Evolutionary conservation across 2,888 invertebrate species (phyloP).

Genomic region (Serrognathus titanus): DNA sequence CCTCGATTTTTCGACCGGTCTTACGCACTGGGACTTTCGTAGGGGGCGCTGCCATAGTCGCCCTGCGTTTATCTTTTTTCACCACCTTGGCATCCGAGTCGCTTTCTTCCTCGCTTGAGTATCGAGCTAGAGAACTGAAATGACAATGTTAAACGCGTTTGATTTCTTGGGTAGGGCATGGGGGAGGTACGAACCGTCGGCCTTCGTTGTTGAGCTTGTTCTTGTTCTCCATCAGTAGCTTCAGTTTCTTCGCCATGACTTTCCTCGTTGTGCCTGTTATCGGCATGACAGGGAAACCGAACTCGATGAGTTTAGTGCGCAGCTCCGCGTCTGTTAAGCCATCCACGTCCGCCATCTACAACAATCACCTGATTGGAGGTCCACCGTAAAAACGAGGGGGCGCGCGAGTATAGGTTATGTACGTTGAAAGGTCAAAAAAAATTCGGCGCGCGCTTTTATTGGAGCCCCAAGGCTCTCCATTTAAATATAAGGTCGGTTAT

Average conservation of each 20-base stretch:
- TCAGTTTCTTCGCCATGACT: constrained; percentile 71
- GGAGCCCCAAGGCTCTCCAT: too few species aligned
- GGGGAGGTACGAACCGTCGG: constrained; percentile 28
- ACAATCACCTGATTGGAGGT: constrained; percentile 5
- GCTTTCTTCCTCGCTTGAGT: constrained; percentile 66
- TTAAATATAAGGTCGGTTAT: neutral
- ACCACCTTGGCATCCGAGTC: constrained; percentile 51
- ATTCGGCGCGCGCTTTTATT: too few species aligned
- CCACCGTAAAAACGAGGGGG: too few species aligned
- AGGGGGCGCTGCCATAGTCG: constrained; percentile 48
- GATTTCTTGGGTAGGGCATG: too few species aligned
- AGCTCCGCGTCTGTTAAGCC: constrained; percentile 69
- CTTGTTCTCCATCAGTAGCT: constrained; percentile 64
- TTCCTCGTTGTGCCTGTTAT: constrained; percentile 79
- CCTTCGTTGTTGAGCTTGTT: constrained; percentile 50
- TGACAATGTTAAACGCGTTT: neutral
- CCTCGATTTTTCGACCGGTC: constrained; percentile 8
- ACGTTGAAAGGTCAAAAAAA: too few species aligned
- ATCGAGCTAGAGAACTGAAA: constrained; percentile 55
- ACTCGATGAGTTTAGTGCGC: constrained; percentile 68
- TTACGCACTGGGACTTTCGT: constrained; percentile 52
- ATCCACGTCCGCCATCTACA: constrained; percentile 62
- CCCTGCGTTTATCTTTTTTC: constrained; percentile 49
- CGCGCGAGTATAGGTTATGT: too few species aligned
- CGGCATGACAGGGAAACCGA: constrained; percentile 75